phyloP scores from a whole-genome alignment of 2,888 invertebrate genomes.

The Dasysyrphus albostriatus region DNA sequence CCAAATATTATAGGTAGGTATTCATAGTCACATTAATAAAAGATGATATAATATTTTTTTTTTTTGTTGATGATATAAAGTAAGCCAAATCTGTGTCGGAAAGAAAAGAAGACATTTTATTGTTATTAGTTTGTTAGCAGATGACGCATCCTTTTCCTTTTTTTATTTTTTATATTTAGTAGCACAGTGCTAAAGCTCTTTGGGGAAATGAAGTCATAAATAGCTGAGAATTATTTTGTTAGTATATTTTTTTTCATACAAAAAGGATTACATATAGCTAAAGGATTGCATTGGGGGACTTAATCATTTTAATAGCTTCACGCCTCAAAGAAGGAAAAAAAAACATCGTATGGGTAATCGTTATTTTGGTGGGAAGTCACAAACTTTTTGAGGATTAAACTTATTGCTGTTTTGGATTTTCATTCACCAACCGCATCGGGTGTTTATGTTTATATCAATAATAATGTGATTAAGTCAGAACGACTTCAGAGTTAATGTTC shows the following conservation, averaged over 20 bases:
- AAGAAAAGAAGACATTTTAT: slow-evolving; percentile 10
- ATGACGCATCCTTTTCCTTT: slow-evolving; percentile 41
- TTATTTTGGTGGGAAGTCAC: background rate
- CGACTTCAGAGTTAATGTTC: background rate
- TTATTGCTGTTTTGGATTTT: background rate
- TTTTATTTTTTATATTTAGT: background rate
- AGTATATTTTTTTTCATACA: background rate
- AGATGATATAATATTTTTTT: slow-evolving; percentile 3
- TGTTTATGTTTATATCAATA: background rate
- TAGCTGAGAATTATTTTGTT: slow-evolving; percentile 33
- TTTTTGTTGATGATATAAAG: background rate
- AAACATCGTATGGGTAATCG: slow-evolving; percentile 9
- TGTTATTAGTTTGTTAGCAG: slow-evolving; percentile 38
- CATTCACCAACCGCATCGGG: background rate
- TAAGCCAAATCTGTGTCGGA: slow-evolving; percentile 4
- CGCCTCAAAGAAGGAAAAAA: background rate
- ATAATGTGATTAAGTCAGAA: slow-evolving; percentile 12
- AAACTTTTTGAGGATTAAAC: background rate
- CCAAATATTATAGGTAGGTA: background rate
- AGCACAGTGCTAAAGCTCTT: background rate
- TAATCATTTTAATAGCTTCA: slow-evolving; percentile 33
- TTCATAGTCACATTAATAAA: background rate
- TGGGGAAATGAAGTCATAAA: slow-evolving; percentile 54
- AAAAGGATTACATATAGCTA: background rate
- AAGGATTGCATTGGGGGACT: slow-evolving; percentile 16